Conservation (phyloP, 1,140 invertebrate genomes). For the Lucilia sericata region DNA sequence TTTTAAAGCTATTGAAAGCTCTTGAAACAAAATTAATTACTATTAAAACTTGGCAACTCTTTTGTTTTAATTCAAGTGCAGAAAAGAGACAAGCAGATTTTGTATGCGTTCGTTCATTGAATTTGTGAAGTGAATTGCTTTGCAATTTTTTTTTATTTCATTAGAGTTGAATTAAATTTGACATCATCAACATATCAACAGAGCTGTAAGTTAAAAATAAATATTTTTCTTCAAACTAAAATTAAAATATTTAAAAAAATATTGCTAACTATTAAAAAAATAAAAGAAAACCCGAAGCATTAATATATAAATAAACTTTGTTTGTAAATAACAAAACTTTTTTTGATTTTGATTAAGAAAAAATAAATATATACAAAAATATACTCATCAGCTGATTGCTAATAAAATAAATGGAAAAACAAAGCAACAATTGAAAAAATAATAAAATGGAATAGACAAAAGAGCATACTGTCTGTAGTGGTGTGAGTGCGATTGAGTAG, state of each 20-base stretch:
- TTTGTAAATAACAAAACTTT: constrained; percentile 32
- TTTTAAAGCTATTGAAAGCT: too few relatives aligned
- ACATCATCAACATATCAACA: constrained; percentile 28
- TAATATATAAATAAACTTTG: background rate
- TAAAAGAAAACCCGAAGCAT: background rate
- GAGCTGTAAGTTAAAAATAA: constrained; percentile 7
- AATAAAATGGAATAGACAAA: background rate
- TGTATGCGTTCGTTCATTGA: background rate
- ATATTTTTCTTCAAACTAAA: background rate
- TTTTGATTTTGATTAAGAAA: constrained; percentile 9
- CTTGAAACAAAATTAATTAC: background rate
- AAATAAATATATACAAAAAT: too few relatives aligned
- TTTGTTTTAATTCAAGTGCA: background rate
- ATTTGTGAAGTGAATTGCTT: constrained; percentile 24
- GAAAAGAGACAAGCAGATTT: background rate
- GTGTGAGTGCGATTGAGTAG: background rate
- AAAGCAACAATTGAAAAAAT: constrained; percentile 37
- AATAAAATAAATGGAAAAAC: constrained; percentile 17
- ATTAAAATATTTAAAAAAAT: constrained; percentile 20
- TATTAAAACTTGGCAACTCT: background rate
- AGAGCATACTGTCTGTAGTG: background rate
- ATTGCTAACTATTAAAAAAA: background rate
- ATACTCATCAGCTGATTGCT: constrained; percentile 32
- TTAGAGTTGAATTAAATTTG: constrained; percentile 20
- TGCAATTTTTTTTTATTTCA: constrained; percentile 5